These are phyloP conservation scores for Drosophila simulans DNA, from an alignment of 1,140 invertebrate species.

Conservation along the genomic window DNA sequence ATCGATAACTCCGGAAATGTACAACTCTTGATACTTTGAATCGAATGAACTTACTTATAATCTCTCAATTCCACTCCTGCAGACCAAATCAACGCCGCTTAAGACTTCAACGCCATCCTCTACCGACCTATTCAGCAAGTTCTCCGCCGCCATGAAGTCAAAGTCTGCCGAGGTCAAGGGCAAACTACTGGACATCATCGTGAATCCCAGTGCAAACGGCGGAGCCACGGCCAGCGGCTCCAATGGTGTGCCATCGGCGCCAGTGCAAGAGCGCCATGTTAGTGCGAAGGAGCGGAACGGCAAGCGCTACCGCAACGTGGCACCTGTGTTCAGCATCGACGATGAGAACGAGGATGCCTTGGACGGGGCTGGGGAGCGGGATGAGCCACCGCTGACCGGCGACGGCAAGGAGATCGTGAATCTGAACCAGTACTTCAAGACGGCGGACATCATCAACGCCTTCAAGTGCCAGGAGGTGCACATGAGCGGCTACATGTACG, in stretches of 20 bases:
- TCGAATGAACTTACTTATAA: background rate
- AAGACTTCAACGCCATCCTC: conserved; percentile 83
- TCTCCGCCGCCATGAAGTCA: conserved; percentile 92
- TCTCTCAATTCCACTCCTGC: background rate
- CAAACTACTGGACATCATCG: conserved; percentile 97
- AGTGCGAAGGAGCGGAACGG: conserved; percentile 91
- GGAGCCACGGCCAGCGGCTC: conserved; percentile 20
- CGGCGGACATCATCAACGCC: conserved; percentile 92
- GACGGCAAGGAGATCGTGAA: conserved; percentile 90
- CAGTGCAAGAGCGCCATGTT: conserved; percentile 90
- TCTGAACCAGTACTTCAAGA: conserved; percentile 90
- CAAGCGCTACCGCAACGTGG: conserved; percentile 95
- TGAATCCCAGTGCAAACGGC: conserved; percentile 88
- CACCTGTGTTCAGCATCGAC: conserved; percentile 97
- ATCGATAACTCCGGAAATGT: background rate
- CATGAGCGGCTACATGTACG: conserved; percentile 93
- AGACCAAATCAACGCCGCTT: conserved; percentile 45
- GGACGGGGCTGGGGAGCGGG: conserved; percentile 35
- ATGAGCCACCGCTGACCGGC: conserved; percentile 72
- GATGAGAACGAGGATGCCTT: conserved; percentile 92
- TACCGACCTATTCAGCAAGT: conserved; percentile 90
- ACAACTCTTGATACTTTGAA: too few relatives aligned
- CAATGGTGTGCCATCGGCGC: conserved; percentile 66
- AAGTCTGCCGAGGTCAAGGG: conserved; percentile 97
- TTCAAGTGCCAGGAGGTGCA: conserved; percentile 97